Conservation (phyloP, 2,113 vertebrate species). For the Paedocypris sp. region DNA sequence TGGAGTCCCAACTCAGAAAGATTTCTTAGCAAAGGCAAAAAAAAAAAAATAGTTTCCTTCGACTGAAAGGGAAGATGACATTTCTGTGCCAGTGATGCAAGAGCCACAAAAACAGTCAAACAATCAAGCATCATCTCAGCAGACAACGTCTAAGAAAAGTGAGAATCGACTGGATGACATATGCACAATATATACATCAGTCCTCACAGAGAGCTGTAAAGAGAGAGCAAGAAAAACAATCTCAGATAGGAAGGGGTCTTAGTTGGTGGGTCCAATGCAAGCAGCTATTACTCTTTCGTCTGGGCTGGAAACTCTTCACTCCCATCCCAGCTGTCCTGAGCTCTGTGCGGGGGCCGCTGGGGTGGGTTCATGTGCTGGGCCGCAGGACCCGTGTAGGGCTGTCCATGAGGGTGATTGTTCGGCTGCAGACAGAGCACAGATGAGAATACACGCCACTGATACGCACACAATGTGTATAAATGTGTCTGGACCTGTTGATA, state of each 20-base stretch:
- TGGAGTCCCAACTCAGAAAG: too few species aligned
- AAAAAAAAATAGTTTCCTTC: too few species aligned
- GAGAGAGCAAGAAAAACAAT: too few species aligned
- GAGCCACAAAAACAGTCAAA: too few species aligned
- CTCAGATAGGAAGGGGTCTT: background rate
- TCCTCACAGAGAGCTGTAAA: too few species aligned
- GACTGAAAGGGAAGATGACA: too few species aligned
- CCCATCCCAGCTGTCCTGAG: conserved; percentile 95
- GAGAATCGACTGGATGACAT: too few species aligned
- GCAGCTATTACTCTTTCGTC: conserved; percentile 79
- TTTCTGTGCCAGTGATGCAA: too few species aligned
- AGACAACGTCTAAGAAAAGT: too few species aligned
- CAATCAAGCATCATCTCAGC: too few species aligned
- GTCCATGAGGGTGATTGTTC: conserved; percentile 97
- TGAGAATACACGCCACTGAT: background rate
- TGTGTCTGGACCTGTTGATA: conserved; percentile 89
- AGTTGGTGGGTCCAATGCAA: background rate
- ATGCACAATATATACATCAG: too few species aligned
- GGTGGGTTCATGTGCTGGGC: conserved; percentile 99
- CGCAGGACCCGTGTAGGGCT: conserved; percentile 94
- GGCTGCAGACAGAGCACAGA: conserved; percentile 36
- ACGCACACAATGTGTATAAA: background rate
- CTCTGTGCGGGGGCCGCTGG: conserved; percentile 81
- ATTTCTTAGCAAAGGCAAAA: too few species aligned
- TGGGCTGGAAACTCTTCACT: conserved; percentile 85